These are phyloP conservation scores for Euzophera pinguis DNA, from an alignment of 2,888 invertebrate genomes.

Conservation along the genomic window DNA sequence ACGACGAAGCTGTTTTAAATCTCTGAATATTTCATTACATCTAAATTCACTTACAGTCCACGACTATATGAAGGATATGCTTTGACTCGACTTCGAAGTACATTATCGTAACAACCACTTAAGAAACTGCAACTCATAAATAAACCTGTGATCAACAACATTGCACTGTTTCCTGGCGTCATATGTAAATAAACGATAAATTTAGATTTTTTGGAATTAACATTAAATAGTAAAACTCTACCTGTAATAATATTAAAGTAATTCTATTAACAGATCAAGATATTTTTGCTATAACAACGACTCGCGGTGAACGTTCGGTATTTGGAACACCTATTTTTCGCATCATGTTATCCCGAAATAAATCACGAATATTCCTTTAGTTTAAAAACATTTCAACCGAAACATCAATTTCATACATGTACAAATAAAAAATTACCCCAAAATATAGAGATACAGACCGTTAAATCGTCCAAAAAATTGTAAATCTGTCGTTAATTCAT, in stretches of 20 bases:
- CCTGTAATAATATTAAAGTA: no score
- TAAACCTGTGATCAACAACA: no score
- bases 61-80: not conserved
- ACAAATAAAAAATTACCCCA: not conserved
- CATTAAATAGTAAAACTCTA: no score
- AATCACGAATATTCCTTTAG: not conserved
- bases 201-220: no score
- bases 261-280: not conserved
- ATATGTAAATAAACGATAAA: no score
- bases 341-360: not conserved
- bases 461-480: no score
- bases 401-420: not conserved
- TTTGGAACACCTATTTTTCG: slow-evolving; percentile 13
- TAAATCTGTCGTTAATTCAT: no score
- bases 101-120: no score
- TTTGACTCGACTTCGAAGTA: no score
- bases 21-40: slow-evolving; percentile 11
- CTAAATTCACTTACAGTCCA: not conserved
- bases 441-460: no score
- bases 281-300: slow-evolving; percentile 2
- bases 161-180: no score
- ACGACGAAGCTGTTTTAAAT: not conserved
- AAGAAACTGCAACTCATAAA: no score
- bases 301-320: slow-evolving; percentile 4
- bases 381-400: not conserved